Percentiles rank a stretch among this genome's conserved stretches.
phyloP scores from a whole-genome alignment of 2,888 invertebrate species.

The Tuta absoluta region DNA sequence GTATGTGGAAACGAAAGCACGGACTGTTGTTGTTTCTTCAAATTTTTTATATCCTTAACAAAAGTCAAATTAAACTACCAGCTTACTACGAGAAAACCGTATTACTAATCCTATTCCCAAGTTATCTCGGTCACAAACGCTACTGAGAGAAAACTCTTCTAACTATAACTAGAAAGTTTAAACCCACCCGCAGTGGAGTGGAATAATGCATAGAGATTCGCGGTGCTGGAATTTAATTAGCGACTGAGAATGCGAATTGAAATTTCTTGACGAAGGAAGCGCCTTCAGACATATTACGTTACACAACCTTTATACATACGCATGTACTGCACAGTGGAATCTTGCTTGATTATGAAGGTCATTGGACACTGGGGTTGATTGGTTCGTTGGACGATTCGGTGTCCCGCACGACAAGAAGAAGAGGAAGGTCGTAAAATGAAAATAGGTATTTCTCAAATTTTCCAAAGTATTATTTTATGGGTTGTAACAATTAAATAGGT shows the following conservation, averaged over 20 bases:
- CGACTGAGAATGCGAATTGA: slow-evolving; percentile 61
- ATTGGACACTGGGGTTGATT: not conserved
- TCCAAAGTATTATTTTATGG: too few species aligned
- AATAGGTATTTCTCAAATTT: too few species aligned
- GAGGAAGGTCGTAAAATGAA: too few species aligned
- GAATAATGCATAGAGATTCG: slow-evolving; percentile 30
- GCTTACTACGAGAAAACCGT: too few species aligned
- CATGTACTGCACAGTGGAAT: not conserved
- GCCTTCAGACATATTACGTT: not conserved
- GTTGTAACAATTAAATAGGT: too few species aligned
- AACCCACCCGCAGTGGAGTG: not conserved
- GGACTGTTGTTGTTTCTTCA: too few species aligned
- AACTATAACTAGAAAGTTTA: not conserved
- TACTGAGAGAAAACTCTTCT: not conserved
- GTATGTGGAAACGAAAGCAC: too few species aligned
- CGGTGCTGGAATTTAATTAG: slow-evolving; percentile 69
- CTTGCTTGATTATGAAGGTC: not conserved
- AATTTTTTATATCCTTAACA: too few species aligned
- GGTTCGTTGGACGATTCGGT: too few species aligned
- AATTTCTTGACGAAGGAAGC: slow-evolving; percentile 53
- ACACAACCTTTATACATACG: not conserved
- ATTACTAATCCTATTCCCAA: not conserved
- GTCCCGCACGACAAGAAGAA: too few species aligned
- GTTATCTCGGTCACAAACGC: not conserved
- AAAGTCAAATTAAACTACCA: too few species aligned